Evolutionary conservation across 2,888 invertebrate genomes (phyloP), one percentile per base, ranked within the genome.

Genomic region (Anodontia alba): DNA sequence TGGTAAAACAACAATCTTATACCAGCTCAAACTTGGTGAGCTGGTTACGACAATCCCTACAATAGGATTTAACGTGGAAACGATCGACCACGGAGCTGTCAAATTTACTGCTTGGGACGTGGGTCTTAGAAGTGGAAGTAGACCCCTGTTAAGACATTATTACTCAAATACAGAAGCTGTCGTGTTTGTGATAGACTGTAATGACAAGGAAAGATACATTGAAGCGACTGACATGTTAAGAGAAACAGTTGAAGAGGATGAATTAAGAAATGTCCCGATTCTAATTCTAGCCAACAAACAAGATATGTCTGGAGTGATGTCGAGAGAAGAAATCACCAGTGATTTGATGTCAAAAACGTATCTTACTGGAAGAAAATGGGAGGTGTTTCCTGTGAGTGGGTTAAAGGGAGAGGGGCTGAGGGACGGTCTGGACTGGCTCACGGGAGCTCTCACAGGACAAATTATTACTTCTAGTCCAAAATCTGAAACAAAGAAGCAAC

Each of bases 1-100:
- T 3, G 90, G 90, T 0, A 90, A 89, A 76, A 88, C 90, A 17
- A 87, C 88, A 12, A 67, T 86, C 0, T 49, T 90, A 12, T 88
- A 90, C 62, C 62, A 42, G 29, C 36, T 87, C 43, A 85, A 84
- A 80, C 80, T 88, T 0, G 87, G 83, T 8, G 86, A 88, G 67
- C 84, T 88, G 38, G 86, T 87, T 0, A 86, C 87, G 1, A 87
- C 89, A 3, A 88, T 89, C 43, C 88, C 89, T 15, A 89, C 88
- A 17, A 88, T 88, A 42, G 88, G 88, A 26, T 88, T 88, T 67
- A 89, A 88, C 69, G 78, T 88, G 0, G 88, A 89, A 62, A 86
- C 76, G 8, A 29, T 89, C 10, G 73, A 83, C 12, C 62, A 80
- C 62, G 87, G 87, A 36, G 80, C 86, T 31, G 23, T 83, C 8